A percentile compares a stretch with the other conserved stretches of the same genome.
phyloP scores from a whole-genome alignment of 2,888 invertebrate genomes.

The Amiota communis region DNA sequence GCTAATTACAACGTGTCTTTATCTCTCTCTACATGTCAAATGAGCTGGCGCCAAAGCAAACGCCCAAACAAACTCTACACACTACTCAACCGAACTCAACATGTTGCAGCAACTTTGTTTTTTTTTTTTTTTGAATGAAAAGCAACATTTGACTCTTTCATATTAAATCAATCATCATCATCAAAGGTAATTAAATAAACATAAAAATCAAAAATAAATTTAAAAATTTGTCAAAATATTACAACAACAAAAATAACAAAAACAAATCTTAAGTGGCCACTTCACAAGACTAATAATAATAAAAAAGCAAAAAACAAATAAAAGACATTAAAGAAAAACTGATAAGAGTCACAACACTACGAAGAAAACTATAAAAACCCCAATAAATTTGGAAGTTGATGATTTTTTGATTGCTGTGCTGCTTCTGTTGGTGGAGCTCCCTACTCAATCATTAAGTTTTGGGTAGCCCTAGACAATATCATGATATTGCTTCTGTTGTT shows the following conservation, averaged over 20 bases:
- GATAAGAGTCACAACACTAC: neutral
- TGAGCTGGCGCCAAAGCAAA: too few species aligned
- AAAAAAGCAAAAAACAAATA: neutral
- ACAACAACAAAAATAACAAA: neutral
- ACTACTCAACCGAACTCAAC: too few species aligned
- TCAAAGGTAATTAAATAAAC: constrained; percentile 5
- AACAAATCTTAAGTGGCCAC: constrained; percentile 3
- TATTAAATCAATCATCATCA: too few species aligned
- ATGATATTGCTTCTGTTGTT: neutral
- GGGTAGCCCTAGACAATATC: neutral
- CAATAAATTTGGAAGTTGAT: neutral
- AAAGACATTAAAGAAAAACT: neutral
- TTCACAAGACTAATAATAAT: neutral
- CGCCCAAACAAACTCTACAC: too few species aligned
- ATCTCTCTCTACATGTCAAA: too few species aligned
- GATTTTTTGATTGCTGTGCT: neutral
- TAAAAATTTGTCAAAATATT: neutral
- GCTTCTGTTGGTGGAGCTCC: neutral
- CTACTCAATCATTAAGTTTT: neutral
- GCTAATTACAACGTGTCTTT: too few species aligned
- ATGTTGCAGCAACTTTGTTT: too few species aligned
- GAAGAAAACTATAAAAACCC: neutral
- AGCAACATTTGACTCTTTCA: too few species aligned
- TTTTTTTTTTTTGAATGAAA: too few species aligned
- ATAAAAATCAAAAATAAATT: neutral